phyloP scores from a whole-genome alignment of 2,797 vertebrate species.

The Odontamblyopus rebecca region DNA sequence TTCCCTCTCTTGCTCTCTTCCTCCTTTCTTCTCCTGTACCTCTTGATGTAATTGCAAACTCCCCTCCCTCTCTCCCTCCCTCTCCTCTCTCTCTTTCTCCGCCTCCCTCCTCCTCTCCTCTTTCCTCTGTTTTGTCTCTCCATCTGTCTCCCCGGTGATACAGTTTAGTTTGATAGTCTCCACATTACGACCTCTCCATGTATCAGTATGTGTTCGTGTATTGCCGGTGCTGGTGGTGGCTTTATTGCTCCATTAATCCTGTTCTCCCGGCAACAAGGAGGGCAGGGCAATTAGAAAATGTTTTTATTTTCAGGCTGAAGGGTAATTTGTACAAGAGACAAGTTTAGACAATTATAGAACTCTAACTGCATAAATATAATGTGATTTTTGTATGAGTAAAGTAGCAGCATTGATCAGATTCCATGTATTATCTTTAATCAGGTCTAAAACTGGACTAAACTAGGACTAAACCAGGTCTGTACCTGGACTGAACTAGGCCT shows the following conservation, averaged over 20 bases:
- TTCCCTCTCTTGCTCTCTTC: no score
- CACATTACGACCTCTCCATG: constrained; percentile 1
- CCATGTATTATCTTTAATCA: not conserved
- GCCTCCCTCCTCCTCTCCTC: not conserved
- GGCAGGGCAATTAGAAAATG: not conserved
- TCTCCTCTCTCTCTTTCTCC: no score
- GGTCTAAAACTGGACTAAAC: no score
- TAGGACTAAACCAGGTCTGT: not conserved
- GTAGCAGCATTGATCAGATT: not conserved
- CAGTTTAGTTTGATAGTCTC: constrained; percentile 2
- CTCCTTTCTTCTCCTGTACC: no score
- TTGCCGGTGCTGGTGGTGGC: not conserved
- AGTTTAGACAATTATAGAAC: not conserved
- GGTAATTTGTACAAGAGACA: not conserved
- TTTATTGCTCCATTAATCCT: constrained; percentile 32
- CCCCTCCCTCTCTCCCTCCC: no score
- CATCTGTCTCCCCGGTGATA: not conserved
- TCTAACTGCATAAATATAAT: no score
- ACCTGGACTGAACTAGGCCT: no score
- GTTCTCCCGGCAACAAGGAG: not conserved
- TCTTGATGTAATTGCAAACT: no score
- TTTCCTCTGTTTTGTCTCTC: not conserved
- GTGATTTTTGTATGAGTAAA: not conserved
- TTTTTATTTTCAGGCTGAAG: not conserved
- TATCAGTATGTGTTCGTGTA: not conserved